Conservation (phyloP, 2,797 vertebrate species). For the Argentina silus region DNA sequence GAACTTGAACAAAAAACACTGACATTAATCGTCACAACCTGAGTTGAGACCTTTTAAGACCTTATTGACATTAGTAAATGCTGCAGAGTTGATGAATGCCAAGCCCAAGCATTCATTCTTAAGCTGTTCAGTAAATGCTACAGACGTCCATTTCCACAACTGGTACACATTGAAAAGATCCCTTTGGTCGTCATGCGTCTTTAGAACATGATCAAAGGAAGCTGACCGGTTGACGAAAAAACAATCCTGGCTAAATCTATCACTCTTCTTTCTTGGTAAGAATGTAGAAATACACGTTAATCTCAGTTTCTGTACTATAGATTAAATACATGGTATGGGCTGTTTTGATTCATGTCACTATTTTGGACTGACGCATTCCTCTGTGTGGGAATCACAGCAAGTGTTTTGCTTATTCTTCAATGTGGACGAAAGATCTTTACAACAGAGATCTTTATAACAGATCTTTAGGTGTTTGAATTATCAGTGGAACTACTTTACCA, state of each 20-base stretch:
- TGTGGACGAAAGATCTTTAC: no score
- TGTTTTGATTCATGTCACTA: no score
- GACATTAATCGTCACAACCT: not conserved
- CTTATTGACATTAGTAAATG: constrained; percentile 1
- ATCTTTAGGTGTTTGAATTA: no score
- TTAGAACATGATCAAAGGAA: not conserved
- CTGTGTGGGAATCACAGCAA: no score
- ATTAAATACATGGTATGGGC: no score
- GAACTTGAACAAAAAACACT: not conserved
- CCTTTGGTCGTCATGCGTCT: not conserved
- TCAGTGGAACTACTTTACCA: not conserved
- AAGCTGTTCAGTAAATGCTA: not conserved
- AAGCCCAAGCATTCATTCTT: not conserved
- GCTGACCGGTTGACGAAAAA: not conserved
- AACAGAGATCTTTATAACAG: no score
- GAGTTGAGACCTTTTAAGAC: not conserved
- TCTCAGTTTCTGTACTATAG: no score
- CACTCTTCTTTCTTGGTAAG: not conserved
- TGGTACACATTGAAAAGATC: not conserved
- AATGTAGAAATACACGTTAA: no score
- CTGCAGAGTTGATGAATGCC: not conserved
- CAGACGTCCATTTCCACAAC: not conserved
- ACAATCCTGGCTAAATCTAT: not conserved
- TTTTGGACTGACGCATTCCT: no score
- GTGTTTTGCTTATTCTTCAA: no score